Percentiles rank a stretch among this genome's conserved stretches.
These are phyloP conservation scores for Apamea epomidion DNA, from an alignment of 2,888 invertebrate species.

Conservation along the genomic window DNA sequence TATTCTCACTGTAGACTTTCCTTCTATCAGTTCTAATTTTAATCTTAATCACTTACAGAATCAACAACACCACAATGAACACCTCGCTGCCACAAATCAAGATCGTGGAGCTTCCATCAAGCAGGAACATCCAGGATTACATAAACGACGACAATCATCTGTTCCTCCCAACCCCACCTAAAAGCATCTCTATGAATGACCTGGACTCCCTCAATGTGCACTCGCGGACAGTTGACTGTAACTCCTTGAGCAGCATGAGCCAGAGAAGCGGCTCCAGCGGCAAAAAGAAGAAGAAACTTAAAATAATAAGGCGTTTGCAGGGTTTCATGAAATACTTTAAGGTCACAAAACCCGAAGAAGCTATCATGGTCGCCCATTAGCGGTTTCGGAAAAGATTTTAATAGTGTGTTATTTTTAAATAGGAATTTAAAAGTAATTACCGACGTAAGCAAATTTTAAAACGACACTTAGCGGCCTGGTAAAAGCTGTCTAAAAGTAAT, in stretches of 20 bases:
- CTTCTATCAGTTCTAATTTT: background rate
- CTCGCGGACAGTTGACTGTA: conserved; percentile 59
- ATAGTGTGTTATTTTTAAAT: conserved; percentile 37
- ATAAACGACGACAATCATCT: conserved; percentile 51
- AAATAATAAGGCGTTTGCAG: conserved; percentile 37
- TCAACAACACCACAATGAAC: conserved; percentile 49
- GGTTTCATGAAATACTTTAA: conserved; percentile 45
- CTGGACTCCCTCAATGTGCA: conserved; percentile 58
- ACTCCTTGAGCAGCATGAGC: conserved; percentile 68
- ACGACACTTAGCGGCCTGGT: background rate
- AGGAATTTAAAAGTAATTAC: conserved; percentile 34
- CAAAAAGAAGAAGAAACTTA: conserved; percentile 61
- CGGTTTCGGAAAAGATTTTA: background rate
- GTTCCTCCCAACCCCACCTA: conserved; percentile 62
- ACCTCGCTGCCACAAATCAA: conserved; percentile 69
- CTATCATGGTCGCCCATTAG: conserved; percentile 58
- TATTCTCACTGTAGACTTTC: background rate
- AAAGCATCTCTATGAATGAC: conserved; percentile 67
- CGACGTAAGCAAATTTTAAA: background rate
- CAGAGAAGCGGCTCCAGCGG: conserved; percentile 57
- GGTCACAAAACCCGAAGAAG: conserved; percentile 59
- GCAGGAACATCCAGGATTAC: conserved; percentile 56
- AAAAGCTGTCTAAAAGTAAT: background rate
- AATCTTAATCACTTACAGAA: conserved; percentile 40
- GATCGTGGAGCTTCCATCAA: conserved; percentile 70